Base-by-base conservation (phyloP, 2,888 invertebrate species). In the Unio pictorum region DNA sequence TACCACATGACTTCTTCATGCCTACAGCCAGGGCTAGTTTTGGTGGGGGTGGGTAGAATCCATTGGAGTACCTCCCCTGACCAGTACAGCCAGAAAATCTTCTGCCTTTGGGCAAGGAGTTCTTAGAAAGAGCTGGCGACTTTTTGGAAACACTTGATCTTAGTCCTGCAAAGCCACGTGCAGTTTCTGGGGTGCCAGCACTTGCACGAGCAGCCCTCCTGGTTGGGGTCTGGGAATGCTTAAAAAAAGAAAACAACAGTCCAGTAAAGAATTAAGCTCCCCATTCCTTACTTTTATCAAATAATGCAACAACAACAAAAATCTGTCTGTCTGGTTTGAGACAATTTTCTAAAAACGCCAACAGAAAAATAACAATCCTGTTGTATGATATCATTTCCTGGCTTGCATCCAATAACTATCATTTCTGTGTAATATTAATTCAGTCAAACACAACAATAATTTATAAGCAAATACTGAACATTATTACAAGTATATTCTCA, bases 111-210 rank as follows among this genome's bases (percentile, higher is more conserved):
- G 69, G 56, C 55, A 60, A 59, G 23, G 74, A 64, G 28, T 63
- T 64, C 20, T 61, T 56, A 26, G 64, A 65, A 54, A 11, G 56
- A 34, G 64, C 55, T 62, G 70, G 59, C 30, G 72, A 68, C 18
- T 76, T 72, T 55, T 72, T 74, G 45, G 73, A 70, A n/a, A 78
- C 64, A 54, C 81, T 78, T 23, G 76, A 75, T 34, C 78, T 74
- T 34, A 85, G 74, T 68, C 81, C 79, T n/a, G 82, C 79, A 55
- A 86, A 80, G 20, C 87, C 87, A 61, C 87, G 65, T 4, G 85
- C 85, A 20, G 86, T 86, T 70, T 87, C 86, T 58, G 86, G 87
- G 0, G 87, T 87, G 67, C 87, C 83, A 23, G 87, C 87, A 72
- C 84, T 82, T 55, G 87, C 87, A 55, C 87, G 66, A 3, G 87